Conservation (phyloP, 2,113 vertebrate species). For the Myotis lucifugus region DNA sequence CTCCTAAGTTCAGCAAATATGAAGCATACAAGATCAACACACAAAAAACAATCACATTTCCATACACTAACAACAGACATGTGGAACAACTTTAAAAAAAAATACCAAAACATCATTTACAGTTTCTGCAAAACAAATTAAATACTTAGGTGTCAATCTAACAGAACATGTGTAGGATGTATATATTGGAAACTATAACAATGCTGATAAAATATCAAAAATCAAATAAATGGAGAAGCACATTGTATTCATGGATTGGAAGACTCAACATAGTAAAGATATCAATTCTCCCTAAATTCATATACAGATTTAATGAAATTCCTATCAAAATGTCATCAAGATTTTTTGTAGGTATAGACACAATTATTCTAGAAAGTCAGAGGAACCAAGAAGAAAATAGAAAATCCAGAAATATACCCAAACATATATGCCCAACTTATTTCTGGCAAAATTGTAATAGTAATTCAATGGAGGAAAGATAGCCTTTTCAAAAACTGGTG, state of each 20-base stretch:
- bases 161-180: background rate
- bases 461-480: background rate
- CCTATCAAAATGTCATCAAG: conserved; percentile 32
- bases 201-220: conserved; percentile 44
- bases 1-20: background rate
- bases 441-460: conserved; percentile 33
- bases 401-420: background rate
- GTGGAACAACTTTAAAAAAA: background rate
- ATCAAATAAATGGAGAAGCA: conserved; percentile 33
- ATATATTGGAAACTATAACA: conserved; percentile 28
- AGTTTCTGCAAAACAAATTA: conserved; percentile 40
- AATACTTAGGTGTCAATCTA: conserved; percentile 28
- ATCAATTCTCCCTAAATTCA: background rate
- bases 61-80: background rate
- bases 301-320: conserved; percentile 38
- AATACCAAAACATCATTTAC: background rate
- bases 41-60: conserved; percentile 34
- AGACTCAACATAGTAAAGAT: background rate
- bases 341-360: conserved; percentile 17
- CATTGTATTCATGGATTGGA: background rate
- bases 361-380: conserved; percentile 23
- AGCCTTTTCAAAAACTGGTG: conserved; percentile 9
- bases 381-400: background rate
- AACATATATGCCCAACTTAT: background rate
- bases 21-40: background rate